phyloP scores from a whole-genome alignment of 2,113 vertebrate species.

The Mastomys coucha region DNA sequence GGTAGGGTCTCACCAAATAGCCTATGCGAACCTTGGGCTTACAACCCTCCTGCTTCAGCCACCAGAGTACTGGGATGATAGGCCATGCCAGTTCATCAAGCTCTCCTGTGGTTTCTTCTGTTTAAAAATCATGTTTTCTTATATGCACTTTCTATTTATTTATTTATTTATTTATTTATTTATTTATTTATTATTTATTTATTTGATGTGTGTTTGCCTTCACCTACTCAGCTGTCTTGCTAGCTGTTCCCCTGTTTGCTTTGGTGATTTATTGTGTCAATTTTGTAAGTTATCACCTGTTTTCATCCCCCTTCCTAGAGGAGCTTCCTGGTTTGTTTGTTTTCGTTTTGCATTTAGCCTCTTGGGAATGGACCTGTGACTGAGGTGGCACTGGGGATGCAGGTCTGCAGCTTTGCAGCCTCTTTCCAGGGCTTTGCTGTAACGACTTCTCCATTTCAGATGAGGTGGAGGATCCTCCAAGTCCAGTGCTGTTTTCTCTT shows the following conservation, averaged over 20 bases:
- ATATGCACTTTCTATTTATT: too few species aligned
- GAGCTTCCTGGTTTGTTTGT: neutral
- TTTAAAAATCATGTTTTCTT: neutral
- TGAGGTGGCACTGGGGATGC: neutral
- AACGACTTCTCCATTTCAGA: constrained; percentile 87
- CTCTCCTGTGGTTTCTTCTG: neutral
- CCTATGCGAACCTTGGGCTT: neutral
- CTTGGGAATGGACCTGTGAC: constrained; percentile 15
- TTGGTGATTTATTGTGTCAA: constrained; percentile 25
- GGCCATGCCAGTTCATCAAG: neutral
- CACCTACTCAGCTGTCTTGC: neutral
- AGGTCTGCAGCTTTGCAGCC: neutral
- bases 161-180: too few species aligned
- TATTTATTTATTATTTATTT: neutral
- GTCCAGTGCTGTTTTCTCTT: constrained; percentile 85
- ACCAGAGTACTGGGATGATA: neutral
- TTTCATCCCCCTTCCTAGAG: neutral
- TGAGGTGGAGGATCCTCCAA: constrained; percentile 86
- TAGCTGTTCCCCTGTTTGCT: neutral
- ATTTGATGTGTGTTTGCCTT: neutral
- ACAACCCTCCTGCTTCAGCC: neutral
- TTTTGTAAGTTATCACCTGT: constrained; percentile 23
- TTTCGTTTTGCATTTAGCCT: neutral
- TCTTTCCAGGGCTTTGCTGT: neutral
- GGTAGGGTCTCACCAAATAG: neutral